Evolutionary conservation across 2,797 vertebrate genomes (phyloP).

Genomic region (Psittacula echo): DNA sequence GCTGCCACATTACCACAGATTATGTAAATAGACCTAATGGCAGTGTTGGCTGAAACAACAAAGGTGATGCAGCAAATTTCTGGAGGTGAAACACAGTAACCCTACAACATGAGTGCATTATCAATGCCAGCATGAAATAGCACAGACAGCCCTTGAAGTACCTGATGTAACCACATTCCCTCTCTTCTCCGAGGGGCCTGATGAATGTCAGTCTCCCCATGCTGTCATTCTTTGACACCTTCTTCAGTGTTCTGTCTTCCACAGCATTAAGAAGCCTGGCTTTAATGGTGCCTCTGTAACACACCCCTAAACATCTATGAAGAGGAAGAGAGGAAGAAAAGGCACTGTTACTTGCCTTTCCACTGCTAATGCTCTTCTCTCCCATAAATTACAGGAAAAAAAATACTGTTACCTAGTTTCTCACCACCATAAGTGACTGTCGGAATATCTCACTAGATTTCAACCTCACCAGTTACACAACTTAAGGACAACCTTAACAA

Average conservation of each 20-base stretch:
- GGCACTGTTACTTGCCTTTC: background rate
- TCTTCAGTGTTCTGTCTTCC: background rate
- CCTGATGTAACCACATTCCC: background rate
- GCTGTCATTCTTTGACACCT: background rate
- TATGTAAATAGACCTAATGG: background rate
- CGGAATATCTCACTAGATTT: background rate
- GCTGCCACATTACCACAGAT: background rate
- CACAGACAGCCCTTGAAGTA: background rate
- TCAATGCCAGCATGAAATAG: background rate
- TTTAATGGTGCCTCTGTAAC: background rate
- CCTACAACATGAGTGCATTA: background rate
- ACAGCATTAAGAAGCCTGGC: background rate
- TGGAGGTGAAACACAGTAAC: background rate
- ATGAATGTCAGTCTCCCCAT: background rate
- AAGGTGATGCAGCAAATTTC: background rate
- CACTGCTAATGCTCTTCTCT: background rate
- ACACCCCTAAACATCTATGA: background rate
- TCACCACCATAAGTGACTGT: background rate
- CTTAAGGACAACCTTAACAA: background rate
- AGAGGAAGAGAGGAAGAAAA: background rate
- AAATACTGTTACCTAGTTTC: background rate
- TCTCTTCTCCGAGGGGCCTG: background rate
- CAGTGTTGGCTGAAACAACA: background rate
- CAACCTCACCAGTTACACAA: background rate
- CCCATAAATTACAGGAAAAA: background rate